Conservation (phyloP, 2,888 invertebrate species). For the Camponotus fellah region DNA sequence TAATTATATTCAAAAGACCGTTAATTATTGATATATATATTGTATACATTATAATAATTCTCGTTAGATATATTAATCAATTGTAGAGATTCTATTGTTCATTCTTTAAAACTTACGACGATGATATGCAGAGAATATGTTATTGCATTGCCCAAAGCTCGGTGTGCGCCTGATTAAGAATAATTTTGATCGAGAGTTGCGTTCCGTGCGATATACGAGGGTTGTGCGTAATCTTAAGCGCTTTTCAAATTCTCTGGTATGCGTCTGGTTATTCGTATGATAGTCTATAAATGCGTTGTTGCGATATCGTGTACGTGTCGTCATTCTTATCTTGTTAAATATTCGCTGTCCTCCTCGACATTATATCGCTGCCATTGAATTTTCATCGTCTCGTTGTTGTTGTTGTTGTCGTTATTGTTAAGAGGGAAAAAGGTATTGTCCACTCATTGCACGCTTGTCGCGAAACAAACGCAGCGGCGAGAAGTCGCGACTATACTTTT, state of each 20-base stretch:
- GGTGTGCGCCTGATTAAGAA: slow-evolving; percentile 28
- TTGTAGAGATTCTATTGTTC: background rate
- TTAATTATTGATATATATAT: background rate
- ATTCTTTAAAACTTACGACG: too few relatives aligned
- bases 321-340: slow-evolving; percentile 68
- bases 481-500: slow-evolving; percentile 23
- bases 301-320: slow-evolving; percentile 53
- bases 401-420: slow-evolving; percentile 75
- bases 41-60: background rate
- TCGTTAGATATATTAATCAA: background rate
- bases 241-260: slow-evolving; percentile 55
- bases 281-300: slow-evolving; percentile 50
- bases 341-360: slow-evolving; percentile 65
- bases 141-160: background rate
- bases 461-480: slow-evolving; percentile 14
- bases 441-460: slow-evolving; percentile 33
- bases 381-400: slow-evolving; percentile 69
- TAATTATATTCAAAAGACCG: background rate
- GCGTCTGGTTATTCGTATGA: slow-evolving; percentile 39
- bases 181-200: slow-evolving; percentile 27
- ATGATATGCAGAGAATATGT: background rate
- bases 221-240: slow-evolving; percentile 58
- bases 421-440: slow-evolving; percentile 48
- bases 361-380: slow-evolving; percentile 61
- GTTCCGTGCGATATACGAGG: slow-evolving; percentile 47